Evolutionary conservation across 2,888 invertebrate species (phyloP), one percentile per base, ranked within the genome.

Genomic region (Andrena trimmerana): DNA sequence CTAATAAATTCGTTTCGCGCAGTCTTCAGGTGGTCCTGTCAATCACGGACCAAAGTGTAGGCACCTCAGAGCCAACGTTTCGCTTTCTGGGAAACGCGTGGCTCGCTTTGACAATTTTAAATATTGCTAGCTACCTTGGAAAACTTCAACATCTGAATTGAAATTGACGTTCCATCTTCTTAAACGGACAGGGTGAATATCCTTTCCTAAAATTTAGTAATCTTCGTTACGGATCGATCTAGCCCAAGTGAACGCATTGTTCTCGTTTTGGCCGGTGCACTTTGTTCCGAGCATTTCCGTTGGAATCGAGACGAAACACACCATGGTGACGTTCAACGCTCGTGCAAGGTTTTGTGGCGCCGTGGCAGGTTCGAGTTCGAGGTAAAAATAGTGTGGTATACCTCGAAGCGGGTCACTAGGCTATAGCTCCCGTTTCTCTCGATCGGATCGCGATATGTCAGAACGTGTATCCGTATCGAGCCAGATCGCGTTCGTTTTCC

Each of bases 401-500:
- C 90, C 89, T 89, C 90, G 89, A 93, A 93, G 86, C 93, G 88
- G 93, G 93, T 93, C 93, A 93, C 92, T 92, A 91, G 93, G 92
- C 90, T 93, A 90, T 88, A 87, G 89, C 87, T 90, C 90, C 89
- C 88, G 85, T 90, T 90, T 89, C 89, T 90, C 85, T 77, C 67
- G 83, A 86, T 88, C 83, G 78, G 79, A 86, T 89, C 79, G 86
- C 86, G 84, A 88, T 89, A 84, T 72, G 83, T 81, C 82, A 62
- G 66, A 60, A 65, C 68, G 69, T 50, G 29, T 80, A 81, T 57
- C 81, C 66, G 67, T 78, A 78, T 81, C 75, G 71, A 59, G 62
- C 68, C 62, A 60, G 67, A 80, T 74, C 68, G 24, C 29, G 33
- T 57, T 50, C 67, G 42, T 81, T 75, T 71, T 27, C 73, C 20